Evolutionary conservation across 2,888 invertebrate genomes (phyloP).

Genomic region (Trissolcus brochymenae): DNA sequence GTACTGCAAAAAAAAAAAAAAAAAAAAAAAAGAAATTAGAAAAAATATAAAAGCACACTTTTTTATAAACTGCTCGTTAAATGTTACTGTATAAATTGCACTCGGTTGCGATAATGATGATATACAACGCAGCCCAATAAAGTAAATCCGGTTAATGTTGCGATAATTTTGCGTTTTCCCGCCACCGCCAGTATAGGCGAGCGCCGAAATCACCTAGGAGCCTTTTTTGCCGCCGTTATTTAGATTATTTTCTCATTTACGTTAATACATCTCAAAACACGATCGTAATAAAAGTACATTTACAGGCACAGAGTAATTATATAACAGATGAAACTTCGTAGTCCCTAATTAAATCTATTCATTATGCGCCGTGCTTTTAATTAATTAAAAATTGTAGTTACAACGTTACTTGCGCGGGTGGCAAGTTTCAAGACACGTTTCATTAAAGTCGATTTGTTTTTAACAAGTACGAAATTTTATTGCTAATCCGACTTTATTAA

Average conservation of each 20-base stretch:
- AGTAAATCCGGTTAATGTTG: conserved; percentile 49
- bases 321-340: conserved; percentile 48
- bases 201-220: conserved; percentile 12
- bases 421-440: conserved; percentile 27
- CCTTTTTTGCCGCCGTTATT: conserved; percentile 24
- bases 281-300: conserved; percentile 27
- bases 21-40: not conserved
- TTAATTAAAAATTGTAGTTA: conserved; percentile 45
- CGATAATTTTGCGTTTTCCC: conserved; percentile 36
- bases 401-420: conserved; percentile 18
- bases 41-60: conserved; percentile 16
- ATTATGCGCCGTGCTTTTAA: conserved; percentile 40
- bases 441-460: conserved; percentile 42
- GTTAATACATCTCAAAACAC: conserved; percentile 34
- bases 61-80: conserved; percentile 34
- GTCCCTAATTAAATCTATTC: conserved; percentile 50
- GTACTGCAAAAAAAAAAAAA: conserved; percentile 1
- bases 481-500: conserved; percentile 52
- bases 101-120: conserved; percentile 38
- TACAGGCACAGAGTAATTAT: conserved; percentile 26
- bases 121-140: conserved; percentile 39
- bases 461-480: conserved; percentile 43
- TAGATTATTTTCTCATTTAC: conserved; percentile 43
- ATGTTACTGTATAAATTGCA: conserved; percentile 31
- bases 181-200: not conserved